Conservation (phyloP, 2,888 invertebrate genomes). For the Drosophila testacea region DNA sequence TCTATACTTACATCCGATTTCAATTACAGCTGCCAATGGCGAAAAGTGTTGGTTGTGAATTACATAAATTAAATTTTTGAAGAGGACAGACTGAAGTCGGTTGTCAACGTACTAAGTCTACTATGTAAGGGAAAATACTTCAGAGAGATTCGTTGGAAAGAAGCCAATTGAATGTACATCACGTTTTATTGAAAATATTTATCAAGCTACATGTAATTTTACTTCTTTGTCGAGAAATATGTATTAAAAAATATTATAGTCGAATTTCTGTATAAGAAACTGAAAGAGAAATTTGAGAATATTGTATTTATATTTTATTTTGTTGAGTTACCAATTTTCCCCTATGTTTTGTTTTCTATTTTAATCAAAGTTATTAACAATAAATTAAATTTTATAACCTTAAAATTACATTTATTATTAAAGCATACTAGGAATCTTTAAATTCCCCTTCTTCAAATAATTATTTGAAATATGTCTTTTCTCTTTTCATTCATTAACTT, state of each 20-base stretch:
- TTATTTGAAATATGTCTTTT: no score
- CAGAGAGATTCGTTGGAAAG: neutral
- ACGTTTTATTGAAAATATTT: slow-evolving; percentile 25
- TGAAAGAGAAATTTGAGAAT: neutral
- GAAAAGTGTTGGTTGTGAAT: slow-evolving; percentile 71
- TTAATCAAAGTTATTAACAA: no score
- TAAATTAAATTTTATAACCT: no score
- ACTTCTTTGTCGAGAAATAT: neutral
- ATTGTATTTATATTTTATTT: no score
- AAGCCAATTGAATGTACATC: slow-evolving; percentile 30
- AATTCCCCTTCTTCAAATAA: no score
- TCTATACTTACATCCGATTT: slow-evolving; percentile 40
- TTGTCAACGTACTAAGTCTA: slow-evolving; percentile 31
- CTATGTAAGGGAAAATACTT: slow-evolving; percentile 9
- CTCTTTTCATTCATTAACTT: no score
- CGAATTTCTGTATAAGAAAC: neutral
- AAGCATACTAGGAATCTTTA: no score
- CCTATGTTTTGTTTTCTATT: no score
- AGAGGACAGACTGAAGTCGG: slow-evolving; percentile 30
- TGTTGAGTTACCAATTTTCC: no score
- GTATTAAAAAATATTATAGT: neutral
- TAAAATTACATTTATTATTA: no score
- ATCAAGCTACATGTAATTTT: neutral
- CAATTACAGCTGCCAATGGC: slow-evolving; percentile 76
- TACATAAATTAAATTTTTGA: slow-evolving; percentile 61